A percentile compares a stretch with the other conserved stretches of the same genome.
Evolutionary conservation across 1,140 invertebrate genomes (phyloP).

Genomic region (Tachypleus tridentatus): DNA sequence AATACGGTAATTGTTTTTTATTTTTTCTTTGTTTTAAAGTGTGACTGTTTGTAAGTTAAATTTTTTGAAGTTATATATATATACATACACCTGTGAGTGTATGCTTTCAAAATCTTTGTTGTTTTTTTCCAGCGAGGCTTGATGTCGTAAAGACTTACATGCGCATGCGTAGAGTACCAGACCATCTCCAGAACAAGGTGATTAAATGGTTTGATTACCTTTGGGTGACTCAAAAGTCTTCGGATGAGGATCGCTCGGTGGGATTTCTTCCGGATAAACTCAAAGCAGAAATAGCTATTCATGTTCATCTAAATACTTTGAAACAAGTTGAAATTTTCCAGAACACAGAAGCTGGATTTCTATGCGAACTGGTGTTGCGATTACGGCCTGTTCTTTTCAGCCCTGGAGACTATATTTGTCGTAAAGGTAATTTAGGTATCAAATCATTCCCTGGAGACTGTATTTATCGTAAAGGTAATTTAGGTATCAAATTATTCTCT

Average conservation of each 20-base stretch:
- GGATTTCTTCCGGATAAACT: slow-evolving; percentile 92
- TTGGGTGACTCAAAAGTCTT: slow-evolving; percentile 95
- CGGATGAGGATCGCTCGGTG: slow-evolving; percentile 89
- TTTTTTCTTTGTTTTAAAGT: too few species aligned
- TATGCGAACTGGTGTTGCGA: slow-evolving; percentile 90
- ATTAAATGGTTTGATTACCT: slow-evolving; percentile 99
- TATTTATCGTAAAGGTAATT: slow-evolving; percentile 32
- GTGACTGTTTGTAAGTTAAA: too few species aligned
- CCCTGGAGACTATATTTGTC: slow-evolving; percentile 95
- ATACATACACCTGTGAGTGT: too few species aligned
- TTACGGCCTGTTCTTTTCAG: slow-evolving; percentile 92
- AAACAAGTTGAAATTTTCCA: slow-evolving; percentile 98
- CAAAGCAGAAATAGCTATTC: slow-evolving; percentile 97
- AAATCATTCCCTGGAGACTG: slow-evolving; percentile 68
- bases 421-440: slow-evolving; percentile 64
- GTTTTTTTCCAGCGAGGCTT: slow-evolving; percentile 72
- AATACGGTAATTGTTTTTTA: too few species aligned
- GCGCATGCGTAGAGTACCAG: slow-evolving; percentile 85
- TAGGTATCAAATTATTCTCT: not conserved
- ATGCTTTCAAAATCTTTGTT: too few species aligned
- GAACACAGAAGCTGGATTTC: slow-evolving; percentile 96
- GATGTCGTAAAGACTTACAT: slow-evolving; percentile 97
- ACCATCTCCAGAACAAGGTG: slow-evolving; percentile 89
- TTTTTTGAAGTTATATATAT: too few species aligned
- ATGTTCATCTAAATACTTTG: slow-evolving; percentile 94